Evolutionary conservation across 2,797 vertebrate genomes (phyloP).

Genomic region (Apodemus agrarius): DNA sequence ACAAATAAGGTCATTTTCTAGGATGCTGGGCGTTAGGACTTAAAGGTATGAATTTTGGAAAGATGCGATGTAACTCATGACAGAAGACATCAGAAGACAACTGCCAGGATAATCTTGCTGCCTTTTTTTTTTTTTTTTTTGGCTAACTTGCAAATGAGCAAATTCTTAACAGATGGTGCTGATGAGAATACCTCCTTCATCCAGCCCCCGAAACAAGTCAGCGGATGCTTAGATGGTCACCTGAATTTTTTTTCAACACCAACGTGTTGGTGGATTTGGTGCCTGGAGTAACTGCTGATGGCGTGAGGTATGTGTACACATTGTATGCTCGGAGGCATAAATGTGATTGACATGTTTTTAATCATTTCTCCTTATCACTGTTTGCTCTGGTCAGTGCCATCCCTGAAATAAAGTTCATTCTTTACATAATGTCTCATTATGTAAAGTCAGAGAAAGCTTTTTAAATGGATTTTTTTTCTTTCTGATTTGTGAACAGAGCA

Average conservation of each 20-base stretch:
- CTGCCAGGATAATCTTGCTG: background rate
- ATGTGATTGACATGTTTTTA: slow-evolving; percentile 63
- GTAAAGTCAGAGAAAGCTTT: slow-evolving; percentile 34
- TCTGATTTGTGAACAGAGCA: background rate
- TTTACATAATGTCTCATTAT: slow-evolving; percentile 53
- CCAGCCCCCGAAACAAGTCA: background rate
- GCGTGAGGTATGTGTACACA: slow-evolving; percentile 62
- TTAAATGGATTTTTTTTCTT: background rate
- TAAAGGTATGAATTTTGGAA: background rate
- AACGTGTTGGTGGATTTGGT: background rate
- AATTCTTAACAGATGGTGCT: background rate
- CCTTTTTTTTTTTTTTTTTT: background rate
- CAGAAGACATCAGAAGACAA: background rate
- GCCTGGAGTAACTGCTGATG: background rate
- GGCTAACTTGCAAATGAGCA: background rate
- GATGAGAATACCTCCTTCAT: background rate
- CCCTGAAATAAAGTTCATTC: slow-evolving; percentile 46
- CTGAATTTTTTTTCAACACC: background rate
- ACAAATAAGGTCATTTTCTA: background rate
- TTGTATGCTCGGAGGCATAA: background rate
- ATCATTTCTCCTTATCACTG: slow-evolving; percentile 66
- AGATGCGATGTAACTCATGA: rapidly evolving
- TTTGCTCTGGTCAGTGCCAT: slow-evolving; percentile 58
- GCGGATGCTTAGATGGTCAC: background rate
- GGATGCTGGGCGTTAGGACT: background rate